Evolutionary conservation across 1,140 invertebrate species (phyloP), one percentile per base, ranked within the genome.

Genomic region (Pinna nobilis): DNA sequence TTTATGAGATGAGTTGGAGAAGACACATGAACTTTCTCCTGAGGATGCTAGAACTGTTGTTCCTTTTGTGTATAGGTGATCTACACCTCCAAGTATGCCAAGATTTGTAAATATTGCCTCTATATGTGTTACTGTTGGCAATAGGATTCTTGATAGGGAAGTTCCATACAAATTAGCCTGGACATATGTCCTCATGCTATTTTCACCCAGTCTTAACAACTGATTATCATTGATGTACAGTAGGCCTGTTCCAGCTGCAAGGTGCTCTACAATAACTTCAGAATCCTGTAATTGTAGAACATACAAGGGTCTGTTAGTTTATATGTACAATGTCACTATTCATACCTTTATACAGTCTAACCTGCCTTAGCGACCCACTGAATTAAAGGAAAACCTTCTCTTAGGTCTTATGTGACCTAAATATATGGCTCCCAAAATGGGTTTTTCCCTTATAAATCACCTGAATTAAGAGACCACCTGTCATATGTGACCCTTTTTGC

Each of bases 81-180:
- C 82, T 5, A 83, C 71, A n/a, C 82, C 82, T 53, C 71, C 61
- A 59, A 83, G 61, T 28, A 55, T 59, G 7, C 82, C 82, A 18
- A 72, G 28, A 20, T 64, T 66, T 1, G 47, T 69, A 18, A 82
- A 28, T 1, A 68, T 73, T 39, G 73, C 61, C 49, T 84, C 82
- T 18, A 76, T 59, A 55, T 79, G 79, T 2, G 60, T 74, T 0
- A 73, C 74, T n/a, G 75, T 49, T 20, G 82, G 80, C 33, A 84
- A 73, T 30, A 65, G 67, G 1, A 74, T 71, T 5, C 65, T 63
- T 28, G 74, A 78, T 13, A 37, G 25, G 3, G 59, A 53, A 61
- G 47, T 61, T 23, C 59, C 49, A 33, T 69, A 65, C 4, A 84
- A 25, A 63, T 70, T 72, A 2, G 78, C 55, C 11, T 77, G 72